phyloP scores from a whole-genome alignment of 2,113 vertebrate species.

The Eolophus roseicapilla region DNA sequence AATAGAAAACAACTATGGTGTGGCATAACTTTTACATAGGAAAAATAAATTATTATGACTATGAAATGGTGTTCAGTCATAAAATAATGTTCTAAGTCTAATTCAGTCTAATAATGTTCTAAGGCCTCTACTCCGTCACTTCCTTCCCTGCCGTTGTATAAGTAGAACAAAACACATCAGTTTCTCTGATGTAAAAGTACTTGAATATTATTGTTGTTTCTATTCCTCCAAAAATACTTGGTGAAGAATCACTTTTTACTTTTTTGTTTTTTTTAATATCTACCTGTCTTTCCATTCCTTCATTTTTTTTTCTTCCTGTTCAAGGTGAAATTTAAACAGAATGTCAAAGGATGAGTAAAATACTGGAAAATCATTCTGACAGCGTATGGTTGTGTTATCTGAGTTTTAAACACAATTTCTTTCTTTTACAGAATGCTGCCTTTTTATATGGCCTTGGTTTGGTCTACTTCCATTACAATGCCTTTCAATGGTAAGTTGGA shows the following conservation, averaged over 20 bases:
- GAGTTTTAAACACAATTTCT: constrained; percentile 19
- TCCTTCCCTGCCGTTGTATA: background rate
- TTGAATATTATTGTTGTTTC: background rate
- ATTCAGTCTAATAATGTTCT: no score
- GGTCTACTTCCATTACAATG: constrained; percentile 99
- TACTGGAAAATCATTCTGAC: background rate
- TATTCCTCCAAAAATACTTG: background rate
- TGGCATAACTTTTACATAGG: background rate
- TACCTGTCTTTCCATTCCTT: background rate
- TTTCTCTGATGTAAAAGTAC: background rate
- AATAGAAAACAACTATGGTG: background rate
- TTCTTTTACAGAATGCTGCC: constrained; percentile 93
- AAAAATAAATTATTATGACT: background rate
- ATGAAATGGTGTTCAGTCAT: background rate
- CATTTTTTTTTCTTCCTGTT: background rate
- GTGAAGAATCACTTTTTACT: background rate
- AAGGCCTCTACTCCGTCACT: background rate
- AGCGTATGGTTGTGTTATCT: background rate
- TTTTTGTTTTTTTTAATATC: background rate
- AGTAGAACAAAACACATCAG: background rate
- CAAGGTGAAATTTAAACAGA: background rate
- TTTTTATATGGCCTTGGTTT: constrained; percentile 99
- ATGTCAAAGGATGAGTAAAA: background rate
- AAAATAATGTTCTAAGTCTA: no score
- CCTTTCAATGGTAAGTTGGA: constrained; percentile 97